Evolutionary conservation across 2,113 vertebrate species (phyloP).

Genomic region (Amphiprion ocellaris): DNA sequence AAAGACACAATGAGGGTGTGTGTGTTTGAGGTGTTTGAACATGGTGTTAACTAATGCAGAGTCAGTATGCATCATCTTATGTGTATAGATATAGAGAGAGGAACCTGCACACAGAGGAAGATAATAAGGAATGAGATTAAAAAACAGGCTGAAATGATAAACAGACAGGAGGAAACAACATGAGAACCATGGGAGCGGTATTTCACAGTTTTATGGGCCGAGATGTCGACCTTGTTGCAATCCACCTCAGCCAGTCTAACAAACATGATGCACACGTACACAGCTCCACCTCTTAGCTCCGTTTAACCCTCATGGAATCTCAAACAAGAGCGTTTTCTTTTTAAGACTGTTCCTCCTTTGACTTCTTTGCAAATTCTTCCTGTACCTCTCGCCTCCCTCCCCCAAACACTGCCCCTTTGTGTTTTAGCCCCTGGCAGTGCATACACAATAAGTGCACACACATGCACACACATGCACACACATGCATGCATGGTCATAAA

Average conservation of each 20-base stretch:
- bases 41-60: background rate
- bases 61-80: background rate
- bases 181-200: background rate
- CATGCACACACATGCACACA: slow-evolving; percentile 22
- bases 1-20: slow-evolving; percentile 15
- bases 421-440: slow-evolving; percentile 10
- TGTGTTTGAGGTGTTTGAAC: slow-evolving; percentile 17
- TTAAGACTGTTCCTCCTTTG: slow-evolving; percentile 4
- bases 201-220: background rate
- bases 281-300: background rate
- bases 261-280: background rate
- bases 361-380: background rate
- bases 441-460: background rate
- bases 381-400: background rate
- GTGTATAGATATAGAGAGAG: background rate
- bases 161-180: too few species aligned
- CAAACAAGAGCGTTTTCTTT: background rate
- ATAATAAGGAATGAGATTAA: background rate
- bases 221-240: slow-evolving; percentile 16
- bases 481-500: slow-evolving; percentile 20
- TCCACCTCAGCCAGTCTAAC: background rate
- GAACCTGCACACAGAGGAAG: background rate
- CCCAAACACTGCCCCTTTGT: background rate
- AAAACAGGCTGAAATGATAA: background rate
- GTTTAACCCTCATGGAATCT: slow-evolving; percentile 4